These are phyloP conservation scores for Gymnarchus niloticus DNA, from an alignment of 2,113 vertebrate genomes.

Conservation along the genomic window DNA sequence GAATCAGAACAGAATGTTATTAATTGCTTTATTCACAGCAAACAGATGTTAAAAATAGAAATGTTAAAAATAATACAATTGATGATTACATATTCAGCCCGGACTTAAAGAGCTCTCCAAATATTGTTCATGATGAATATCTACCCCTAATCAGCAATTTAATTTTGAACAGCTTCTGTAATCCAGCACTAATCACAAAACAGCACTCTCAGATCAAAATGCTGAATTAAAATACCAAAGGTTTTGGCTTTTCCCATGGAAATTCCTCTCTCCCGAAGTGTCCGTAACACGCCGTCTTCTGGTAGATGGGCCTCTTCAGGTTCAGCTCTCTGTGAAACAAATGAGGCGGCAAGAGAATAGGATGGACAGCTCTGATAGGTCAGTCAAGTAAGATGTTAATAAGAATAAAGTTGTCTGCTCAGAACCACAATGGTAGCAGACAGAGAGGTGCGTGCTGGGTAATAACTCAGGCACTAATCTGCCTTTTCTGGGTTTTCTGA, in stretches of 20 bases:
- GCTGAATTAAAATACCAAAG: slow-evolving; percentile 46
- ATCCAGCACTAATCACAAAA: background rate
- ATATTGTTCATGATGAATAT: background rate
- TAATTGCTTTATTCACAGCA: background rate
- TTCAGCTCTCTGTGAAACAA: slow-evolving; percentile 54
- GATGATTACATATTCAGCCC: background rate
- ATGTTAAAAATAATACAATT: background rate
- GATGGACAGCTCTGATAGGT: background rate
- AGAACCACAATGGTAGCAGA: background rate
- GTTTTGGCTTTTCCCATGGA: slow-evolving; percentile 63
- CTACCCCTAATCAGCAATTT: background rate
- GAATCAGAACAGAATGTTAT: background rate
- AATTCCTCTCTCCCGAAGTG: slow-evolving; percentile 66
- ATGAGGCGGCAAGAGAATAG: background rate
- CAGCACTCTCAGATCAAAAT: background rate
- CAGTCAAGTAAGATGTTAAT: background rate
- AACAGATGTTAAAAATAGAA: background rate
- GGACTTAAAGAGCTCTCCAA: background rate
- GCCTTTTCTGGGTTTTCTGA: too few species aligned
- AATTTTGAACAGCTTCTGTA: background rate
- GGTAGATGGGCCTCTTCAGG: slow-evolving; percentile 62
- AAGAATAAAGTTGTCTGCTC: background rate
- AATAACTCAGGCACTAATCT: too few species aligned
- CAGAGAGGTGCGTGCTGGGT: background rate
- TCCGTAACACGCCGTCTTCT: slow-evolving; percentile 63